Percentiles rank a stretch among this genome's conserved stretches.
Evolutionary conservation across 2,797 vertebrate genomes (phyloP).

Genomic region (Microhierax caerulescens): DNA sequence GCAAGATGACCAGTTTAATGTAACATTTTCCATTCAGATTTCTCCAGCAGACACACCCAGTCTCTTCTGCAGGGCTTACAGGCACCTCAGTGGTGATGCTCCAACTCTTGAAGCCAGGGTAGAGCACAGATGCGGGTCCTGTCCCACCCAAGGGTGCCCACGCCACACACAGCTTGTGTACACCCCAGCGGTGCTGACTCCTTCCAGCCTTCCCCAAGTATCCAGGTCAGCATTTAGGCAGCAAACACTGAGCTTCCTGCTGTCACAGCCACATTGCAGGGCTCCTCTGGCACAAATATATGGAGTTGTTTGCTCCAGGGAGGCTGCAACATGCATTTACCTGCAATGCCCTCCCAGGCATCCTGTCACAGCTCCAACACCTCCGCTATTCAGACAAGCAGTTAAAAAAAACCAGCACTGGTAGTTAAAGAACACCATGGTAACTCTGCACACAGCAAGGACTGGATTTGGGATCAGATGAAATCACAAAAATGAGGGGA

Average conservation of each 20-base stretch:
- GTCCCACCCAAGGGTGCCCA: neutral
- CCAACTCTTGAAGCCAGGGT: neutral
- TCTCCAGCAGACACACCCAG: neutral
- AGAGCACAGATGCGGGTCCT: neutral
- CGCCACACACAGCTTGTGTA: neutral
- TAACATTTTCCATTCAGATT: neutral
- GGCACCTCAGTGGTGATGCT: neutral
- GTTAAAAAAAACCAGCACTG: neutral
- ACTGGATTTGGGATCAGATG: neutral
- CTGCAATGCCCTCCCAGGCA: neutral
- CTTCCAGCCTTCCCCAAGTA: neutral
- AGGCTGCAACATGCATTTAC: neutral
- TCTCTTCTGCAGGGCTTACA: neutral
- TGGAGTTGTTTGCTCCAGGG: neutral
- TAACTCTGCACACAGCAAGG: neutral
- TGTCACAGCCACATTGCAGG: neutral
- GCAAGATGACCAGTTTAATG: neutral
- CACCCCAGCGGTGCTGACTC: neutral
- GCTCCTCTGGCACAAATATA: neutral
- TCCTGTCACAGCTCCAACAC: neutral
- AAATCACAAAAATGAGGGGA: neutral
- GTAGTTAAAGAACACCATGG: neutral
- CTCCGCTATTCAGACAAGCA: neutral
- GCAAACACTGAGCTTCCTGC: neutral
- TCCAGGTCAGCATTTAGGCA: neutral